Evolutionary conservation across 2,113 vertebrate species (phyloP), one percentile per base, ranked within the genome.

Genomic region (Eonycteris spelaea): DNA sequence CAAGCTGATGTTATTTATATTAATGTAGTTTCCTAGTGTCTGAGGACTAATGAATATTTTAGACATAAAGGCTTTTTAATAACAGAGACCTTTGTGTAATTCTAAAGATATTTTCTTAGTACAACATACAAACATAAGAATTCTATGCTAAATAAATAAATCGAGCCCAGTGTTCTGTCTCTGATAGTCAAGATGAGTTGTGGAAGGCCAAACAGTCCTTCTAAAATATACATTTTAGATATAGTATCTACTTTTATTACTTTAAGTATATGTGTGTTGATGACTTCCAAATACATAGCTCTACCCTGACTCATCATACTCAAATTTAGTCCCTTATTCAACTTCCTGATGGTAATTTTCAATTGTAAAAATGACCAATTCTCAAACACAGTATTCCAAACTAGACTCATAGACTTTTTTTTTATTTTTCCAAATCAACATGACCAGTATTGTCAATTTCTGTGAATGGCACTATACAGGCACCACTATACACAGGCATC

Each of bases 91-190:
- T 91, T 85, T 74, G 38, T 51, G 3, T 48, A 79, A 22, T 71
- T 95, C 45, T 67, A 55, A 95, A 88, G 45, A n/a, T 63, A 51
- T 90, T 71, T 95, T 93, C 10, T 61, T 40, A 85, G 57, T 71
- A 5, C 5, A 77, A 90, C 33, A 79, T 75, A 87, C 95, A 86
- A 68, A 70, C 74, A 38, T 19, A 67, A 74, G 63, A 92, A 70
- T 87, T 63, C 7, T 38, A 30, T 85, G 70, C 18, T 68, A 90
- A 93, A 87, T 61, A 71, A 67, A 70, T 43, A 74, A 12, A 13
- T n/a, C 2, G 2, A 93, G 7, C 30, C 40, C 6, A 51, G 7
- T 22, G 8, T 74, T 91, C 38, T 28, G 0, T 84, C 28, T 78
- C 65, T 92, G 79, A 77, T 18, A 67, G 35, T 74, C 43, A 91